Base-by-base conservation (phyloP, 2,113 vertebrate genomes). In the Notarius quadriscutis region DNA sequence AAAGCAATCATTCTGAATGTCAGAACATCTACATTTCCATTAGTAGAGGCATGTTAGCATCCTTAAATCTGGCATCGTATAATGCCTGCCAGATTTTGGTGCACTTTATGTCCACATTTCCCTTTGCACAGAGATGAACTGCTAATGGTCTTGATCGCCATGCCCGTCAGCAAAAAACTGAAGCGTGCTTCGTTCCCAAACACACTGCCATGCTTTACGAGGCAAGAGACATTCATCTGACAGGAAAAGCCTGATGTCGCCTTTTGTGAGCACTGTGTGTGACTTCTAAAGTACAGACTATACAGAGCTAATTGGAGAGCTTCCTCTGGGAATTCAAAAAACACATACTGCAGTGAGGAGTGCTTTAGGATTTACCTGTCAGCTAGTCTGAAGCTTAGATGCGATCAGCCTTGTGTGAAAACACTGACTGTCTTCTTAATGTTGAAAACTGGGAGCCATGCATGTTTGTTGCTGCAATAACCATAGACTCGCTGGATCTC, bases 301-400 rank as follows among this genome's bases (percentile, higher is more conserved):
- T 86, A 81, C 53, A 60, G 51, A 53, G 58, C 79, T 91, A 90
- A 91, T 90, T 90, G 87, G 84, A 85, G 86, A 87, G 84, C 53
- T 88, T 87, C 84, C 74, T 82, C 75, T 12, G 83, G 79, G 83
- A 80, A 69, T 83, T 79, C 22, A n/a, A 51, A 69, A 65, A 81
- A 86, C 84, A 88, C 85, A 88, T n/a, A n/a, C n/a, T n/a, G n/a
- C n/a, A 84, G 86, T 81, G 80, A 72, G 41, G 55, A 80, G 60
- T 55, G 72, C 84, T 87, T 41, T 34, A 84, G 81, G 82, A 88
- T 88, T 62, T 89, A 82, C 84, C 82, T 62, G 34, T 81, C 88
- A 86, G 81, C 25, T 20, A 51, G 48, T 79, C 30, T 67, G n/a
- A 81, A 81, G 86, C 83, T 41, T 60, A 60, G 79, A 41, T 67